phyloP scores from a whole-genome alignment of 2,888 invertebrate species.

The Euzetes globulus region DNA sequence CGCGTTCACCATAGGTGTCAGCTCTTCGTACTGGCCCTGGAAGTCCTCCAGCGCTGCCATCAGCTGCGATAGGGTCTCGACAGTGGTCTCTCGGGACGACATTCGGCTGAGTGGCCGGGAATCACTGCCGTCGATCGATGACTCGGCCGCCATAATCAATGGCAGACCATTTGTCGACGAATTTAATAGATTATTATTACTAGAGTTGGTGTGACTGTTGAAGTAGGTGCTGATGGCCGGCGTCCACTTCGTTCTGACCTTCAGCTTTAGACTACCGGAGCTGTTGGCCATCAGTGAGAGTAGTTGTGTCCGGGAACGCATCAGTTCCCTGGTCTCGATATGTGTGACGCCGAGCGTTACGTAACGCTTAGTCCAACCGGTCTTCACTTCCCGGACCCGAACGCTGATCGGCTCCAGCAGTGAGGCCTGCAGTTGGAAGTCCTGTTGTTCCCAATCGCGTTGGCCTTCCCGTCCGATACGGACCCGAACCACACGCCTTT shows the following conservation, averaged over 20 bases:
- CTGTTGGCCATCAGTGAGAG: constrained; percentile 28
- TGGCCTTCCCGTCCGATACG: constrained; percentile 18
- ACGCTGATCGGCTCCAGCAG: neutral
- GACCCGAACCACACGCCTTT: constrained; percentile 21
- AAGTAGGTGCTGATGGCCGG: neutral
- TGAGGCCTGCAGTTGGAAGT: neutral
- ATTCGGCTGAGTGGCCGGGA: neutral
- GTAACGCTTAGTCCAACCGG: constrained; percentile 28
- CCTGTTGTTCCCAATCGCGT: constrained; percentile 28
- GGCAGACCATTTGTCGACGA: neutral
- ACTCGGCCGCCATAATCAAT: neutral
- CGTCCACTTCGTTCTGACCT: constrained; percentile 10
- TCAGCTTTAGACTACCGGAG: constrained; percentile 25
- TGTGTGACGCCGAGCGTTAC: constrained; percentile 27
- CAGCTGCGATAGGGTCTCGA: neutral
- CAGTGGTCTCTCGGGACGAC: neutral
- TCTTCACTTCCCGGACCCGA: constrained; percentile 27
- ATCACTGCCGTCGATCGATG: neutral
- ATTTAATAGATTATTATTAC: neutral
- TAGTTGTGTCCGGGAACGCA: constrained; percentile 6
- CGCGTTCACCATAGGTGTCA: constrained; percentile 3
- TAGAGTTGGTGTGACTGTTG: neutral
- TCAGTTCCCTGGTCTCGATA: constrained; percentile 15
- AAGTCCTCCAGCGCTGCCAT: constrained; percentile 28
- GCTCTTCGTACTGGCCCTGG: constrained; percentile 32